Conservation (phyloP, 1,140 invertebrate species). For the Ylistrum balloti region DNA sequence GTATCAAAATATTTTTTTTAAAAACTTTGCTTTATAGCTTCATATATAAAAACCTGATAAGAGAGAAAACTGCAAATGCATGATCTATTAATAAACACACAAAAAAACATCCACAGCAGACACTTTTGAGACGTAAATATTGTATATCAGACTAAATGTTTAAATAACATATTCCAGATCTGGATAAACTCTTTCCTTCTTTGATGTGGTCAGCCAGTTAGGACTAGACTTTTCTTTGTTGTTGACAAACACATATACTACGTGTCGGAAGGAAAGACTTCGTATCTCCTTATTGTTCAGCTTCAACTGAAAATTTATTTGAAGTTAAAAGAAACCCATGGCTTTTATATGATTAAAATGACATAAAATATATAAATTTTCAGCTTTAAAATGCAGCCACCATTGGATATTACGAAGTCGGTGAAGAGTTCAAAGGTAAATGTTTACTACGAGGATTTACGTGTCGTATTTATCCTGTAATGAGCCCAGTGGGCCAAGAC, state of each 20-base stretch:
- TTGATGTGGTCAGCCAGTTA: neutral
- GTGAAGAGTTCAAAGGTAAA: neutral
- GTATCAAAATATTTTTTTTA: neutral
- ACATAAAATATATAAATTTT: neutral
- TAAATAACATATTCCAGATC: neutral
- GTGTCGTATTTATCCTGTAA: neutral
- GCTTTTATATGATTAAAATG: neutral
- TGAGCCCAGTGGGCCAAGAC: neutral
- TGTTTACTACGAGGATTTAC: neutral
- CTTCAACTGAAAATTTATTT: neutral
- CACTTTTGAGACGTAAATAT: neutral
- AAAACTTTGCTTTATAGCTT: neutral
- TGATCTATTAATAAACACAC: constrained; percentile 33
- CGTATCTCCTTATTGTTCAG: neutral
- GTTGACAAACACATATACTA: neutral
- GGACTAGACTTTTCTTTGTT: neutral
- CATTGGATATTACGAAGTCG: neutral
- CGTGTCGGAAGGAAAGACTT: neutral
- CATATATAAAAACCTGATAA: neutral
- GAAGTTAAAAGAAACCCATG: neutral
- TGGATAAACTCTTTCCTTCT: neutral
- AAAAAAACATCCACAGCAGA: neutral
- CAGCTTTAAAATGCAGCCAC: neutral
- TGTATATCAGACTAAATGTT: neutral
- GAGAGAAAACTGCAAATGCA: neutral